Conservation (phyloP, 2,888 invertebrate genomes). For the Drosophila pseudotakahashii region DNA sequence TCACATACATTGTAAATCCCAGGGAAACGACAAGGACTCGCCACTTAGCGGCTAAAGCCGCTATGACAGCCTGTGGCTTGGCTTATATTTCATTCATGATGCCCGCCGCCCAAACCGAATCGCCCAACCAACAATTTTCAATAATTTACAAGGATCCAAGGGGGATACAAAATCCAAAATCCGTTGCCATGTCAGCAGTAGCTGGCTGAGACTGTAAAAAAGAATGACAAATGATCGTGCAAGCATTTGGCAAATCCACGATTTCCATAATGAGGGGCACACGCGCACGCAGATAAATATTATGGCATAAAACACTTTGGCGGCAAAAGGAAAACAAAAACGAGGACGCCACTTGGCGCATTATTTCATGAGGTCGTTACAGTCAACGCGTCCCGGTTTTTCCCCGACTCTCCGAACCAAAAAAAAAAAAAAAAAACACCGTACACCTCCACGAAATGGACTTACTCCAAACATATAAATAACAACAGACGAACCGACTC, state of each 20-base stretch:
- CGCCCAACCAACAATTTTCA: slow-evolving; percentile 56
- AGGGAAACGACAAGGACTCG: slow-evolving; percentile 44
- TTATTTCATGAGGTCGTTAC: slow-evolving; percentile 81
- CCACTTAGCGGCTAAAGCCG: slow-evolving; percentile 61
- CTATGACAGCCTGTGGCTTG: slow-evolving; percentile 61
- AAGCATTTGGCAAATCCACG: slow-evolving; percentile 81
- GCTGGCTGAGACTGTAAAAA: slow-evolving; percentile 61
- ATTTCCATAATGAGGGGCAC: slow-evolving; percentile 74
- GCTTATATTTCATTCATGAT: slow-evolving; percentile 73
- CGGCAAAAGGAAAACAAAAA: slow-evolving; percentile 28
- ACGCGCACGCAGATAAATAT: slow-evolving; percentile 66
- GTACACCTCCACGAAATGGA: slow-evolving; percentile 34
- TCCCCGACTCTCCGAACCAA: background rate
- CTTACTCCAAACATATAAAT: slow-evolving; percentile 64
- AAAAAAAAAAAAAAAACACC: background rate
- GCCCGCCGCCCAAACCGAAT: slow-evolving; percentile 10
- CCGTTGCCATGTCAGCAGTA: slow-evolving; percentile 16
- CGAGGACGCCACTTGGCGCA: slow-evolving; percentile 74
- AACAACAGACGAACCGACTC: slow-evolving; percentile 54
- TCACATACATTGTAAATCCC: slow-evolving; percentile 28
- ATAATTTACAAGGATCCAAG: slow-evolving; percentile 54
- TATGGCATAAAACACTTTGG: slow-evolving; percentile 81
- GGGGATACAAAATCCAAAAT: slow-evolving; percentile 4
- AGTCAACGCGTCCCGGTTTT: slow-evolving; percentile 55
- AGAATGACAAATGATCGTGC: slow-evolving; percentile 83